Conservation (phyloP, 2,797 vertebrate genomes). For the Epinephelus coioides region DNA sequence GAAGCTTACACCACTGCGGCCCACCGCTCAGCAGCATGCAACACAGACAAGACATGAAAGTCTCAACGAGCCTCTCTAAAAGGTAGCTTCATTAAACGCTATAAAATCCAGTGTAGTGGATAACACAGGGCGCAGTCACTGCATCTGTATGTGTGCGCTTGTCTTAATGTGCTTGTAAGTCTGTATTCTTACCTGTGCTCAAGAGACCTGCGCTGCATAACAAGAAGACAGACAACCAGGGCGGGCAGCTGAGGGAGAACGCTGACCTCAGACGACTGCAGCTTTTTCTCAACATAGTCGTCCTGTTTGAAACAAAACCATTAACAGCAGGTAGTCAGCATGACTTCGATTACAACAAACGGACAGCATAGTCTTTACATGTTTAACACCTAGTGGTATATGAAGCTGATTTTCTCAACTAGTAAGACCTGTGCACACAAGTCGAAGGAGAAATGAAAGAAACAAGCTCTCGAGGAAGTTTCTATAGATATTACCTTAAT, state of each 20-base stretch:
- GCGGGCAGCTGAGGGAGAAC: neutral
- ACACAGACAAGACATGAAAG: conserved; percentile 11
- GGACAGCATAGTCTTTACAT: neutral
- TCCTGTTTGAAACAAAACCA: conserved; percentile 16
- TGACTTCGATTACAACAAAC: neutral
- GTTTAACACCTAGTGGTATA: neutral
- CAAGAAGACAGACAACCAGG: conserved; percentile 35
- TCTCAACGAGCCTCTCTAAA: neutral
- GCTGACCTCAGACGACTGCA: neutral
- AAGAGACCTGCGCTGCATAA: conserved; percentile 47
- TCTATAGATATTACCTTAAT: conserved; percentile 41
- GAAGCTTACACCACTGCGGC: conserved; percentile 38
- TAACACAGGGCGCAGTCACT: neutral
- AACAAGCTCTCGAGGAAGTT: neutral
- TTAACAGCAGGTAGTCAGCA: neutral
- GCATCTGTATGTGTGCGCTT: neutral
- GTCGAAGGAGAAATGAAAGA: neutral
- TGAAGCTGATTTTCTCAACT: neutral
- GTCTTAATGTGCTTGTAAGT: neutral
- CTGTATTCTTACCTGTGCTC: conserved; percentile 61
- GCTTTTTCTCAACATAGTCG: conserved; percentile 38
- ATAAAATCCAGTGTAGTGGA: neutral
- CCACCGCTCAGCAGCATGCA: conserved; percentile 11
- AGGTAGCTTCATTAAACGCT: neutral
- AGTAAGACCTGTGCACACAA: neutral